Conservation (phyloP, 2,797 vertebrate species). For the Halcyon chelicuti region DNA sequence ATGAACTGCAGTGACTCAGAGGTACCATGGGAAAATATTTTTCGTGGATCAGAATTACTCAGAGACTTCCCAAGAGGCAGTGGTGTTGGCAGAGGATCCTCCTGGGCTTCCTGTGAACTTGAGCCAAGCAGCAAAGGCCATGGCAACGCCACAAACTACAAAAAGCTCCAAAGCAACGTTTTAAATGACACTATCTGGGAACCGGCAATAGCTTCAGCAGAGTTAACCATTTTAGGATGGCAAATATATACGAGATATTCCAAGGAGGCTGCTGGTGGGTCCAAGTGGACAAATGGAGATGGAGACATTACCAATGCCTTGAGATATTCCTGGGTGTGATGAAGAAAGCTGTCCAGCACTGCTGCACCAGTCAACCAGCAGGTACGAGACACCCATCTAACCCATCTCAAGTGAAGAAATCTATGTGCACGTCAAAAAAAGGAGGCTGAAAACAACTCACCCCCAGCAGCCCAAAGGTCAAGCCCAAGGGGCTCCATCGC, state of each 20-base stretch:
- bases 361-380: background rate
- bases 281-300: accelerated
- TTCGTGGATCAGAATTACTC: background rate
- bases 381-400: background rate
- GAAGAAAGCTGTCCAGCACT: background rate
- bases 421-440: background rate
- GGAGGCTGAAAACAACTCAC: background rate
- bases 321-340: background rate
- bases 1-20: background rate
- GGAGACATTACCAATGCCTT: background rate
- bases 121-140: background rate
- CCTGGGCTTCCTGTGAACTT: background rate
- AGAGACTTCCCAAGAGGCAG: background rate
- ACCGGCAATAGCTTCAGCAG: background rate
- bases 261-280: background rate
- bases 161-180: accelerated
- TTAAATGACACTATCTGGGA: background rate
- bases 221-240: background rate
- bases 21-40: background rate
- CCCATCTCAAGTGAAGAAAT: background rate
- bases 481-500: accelerated
- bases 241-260: background rate
- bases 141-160: accelerated
- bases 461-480: background rate
- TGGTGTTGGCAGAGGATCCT: background rate